Percentiles rank a stretch among this genome's conserved stretches.
These are phyloP conservation scores for Epinephelus fuscoguttatus DNA, from an alignment of 2,113 vertebrate genomes.

Conservation along the genomic window DNA sequence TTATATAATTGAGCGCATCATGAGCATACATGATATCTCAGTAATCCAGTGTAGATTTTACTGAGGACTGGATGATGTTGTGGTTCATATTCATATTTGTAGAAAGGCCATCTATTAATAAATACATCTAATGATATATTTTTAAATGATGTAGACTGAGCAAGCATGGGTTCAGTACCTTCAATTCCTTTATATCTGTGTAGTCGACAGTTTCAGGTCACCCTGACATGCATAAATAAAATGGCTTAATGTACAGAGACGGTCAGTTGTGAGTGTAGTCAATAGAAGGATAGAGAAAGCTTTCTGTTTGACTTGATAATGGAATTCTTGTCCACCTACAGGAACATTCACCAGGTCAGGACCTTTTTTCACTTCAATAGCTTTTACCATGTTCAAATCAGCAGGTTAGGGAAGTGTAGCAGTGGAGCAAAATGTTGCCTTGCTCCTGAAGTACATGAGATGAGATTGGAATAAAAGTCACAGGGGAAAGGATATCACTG, in stretches of 20 bases:
- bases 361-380: slow-evolving; percentile 11
- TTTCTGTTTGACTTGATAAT: slow-evolving; percentile 6
- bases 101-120: neutral
- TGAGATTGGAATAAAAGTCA: slow-evolving; percentile 5
- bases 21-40: neutral
- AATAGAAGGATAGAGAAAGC: neutral
- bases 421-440: neutral
- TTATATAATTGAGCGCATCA: neutral
- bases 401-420: slow-evolving; percentile 11
- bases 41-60: neutral
- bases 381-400: slow-evolving; percentile 20
- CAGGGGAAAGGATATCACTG: no score
- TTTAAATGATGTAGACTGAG: neutral
- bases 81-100: neutral
- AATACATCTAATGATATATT: neutral
- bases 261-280: neutral
- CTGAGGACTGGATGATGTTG: neutral
- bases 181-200: neutral
- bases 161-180: neutral
- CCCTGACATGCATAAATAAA: neutral
- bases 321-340: neutral
- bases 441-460: neutral
- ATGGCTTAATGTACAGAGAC: neutral
- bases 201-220: neutral
- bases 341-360: slow-evolving; percentile 6